Percentiles rank a stretch among this genome's conserved stretches.
Conservation (phyloP, 37 sponge, comb jelly and placozoan species). For the Crambe crambe region DNA sequence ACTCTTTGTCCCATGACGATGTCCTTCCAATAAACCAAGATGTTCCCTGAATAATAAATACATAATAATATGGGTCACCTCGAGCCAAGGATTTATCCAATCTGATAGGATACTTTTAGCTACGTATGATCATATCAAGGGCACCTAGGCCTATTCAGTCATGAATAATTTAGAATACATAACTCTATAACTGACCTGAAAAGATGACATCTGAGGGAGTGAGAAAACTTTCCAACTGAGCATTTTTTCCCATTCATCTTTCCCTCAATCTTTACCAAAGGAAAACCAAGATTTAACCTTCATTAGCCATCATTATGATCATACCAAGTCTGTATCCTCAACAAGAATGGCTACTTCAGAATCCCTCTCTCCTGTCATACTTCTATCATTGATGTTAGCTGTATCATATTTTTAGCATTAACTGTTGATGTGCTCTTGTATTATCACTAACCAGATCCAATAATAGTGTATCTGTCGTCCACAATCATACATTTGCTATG, state of each 20-base stretch:
- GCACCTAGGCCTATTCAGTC: too few relatives aligned
- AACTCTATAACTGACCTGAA: conserved; percentile 39
- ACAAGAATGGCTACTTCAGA: conserved; percentile 66
- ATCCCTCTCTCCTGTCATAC: conserved; percentile 65
- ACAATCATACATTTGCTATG: conserved; percentile 75
- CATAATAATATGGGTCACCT: too few relatives aligned
- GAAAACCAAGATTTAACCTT: neutral
- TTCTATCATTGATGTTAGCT: conserved; percentile 81
- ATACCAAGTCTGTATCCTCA: conserved; percentile 57
- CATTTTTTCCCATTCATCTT: conserved; percentile 56
- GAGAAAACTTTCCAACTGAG: conserved; percentile 62
- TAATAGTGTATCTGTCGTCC: conserved; percentile 62
- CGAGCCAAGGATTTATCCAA: too few relatives aligned
- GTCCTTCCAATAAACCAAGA: conserved; percentile 30
- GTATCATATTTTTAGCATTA: neutral
- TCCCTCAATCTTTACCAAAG: conserved; percentile 14
- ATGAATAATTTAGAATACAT: neutral
- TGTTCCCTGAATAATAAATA: conserved; percentile 37
- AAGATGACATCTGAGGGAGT: conserved; percentile 49
- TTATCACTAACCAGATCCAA: conserved; percentile 81
- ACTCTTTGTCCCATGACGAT: neutral
- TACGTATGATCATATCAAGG: too few relatives aligned
- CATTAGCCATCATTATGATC: neutral
- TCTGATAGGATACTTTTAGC: too few relatives aligned
- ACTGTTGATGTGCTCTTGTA: too few relatives aligned